Percentiles rank a stretch among this genome's conserved stretches.
Evolutionary conservation across 2,888 invertebrate genomes (phyloP).

Genomic region (Coleophora flavipennella): DNA sequence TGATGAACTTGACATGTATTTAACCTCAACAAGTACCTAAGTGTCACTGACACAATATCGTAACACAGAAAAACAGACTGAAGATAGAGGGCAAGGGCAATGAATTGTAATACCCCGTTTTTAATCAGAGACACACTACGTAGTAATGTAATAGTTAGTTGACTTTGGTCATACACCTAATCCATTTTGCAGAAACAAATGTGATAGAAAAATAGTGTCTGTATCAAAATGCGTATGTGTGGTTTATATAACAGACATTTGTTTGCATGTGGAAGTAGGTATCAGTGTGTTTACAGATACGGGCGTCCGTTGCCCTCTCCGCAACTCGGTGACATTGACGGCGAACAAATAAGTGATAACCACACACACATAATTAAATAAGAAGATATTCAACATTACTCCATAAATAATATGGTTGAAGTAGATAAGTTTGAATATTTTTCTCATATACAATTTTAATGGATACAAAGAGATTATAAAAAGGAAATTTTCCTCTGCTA

Average conservation of each 20-base stretch:
- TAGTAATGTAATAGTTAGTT: too few species aligned
- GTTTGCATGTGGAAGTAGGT: slow-evolving; percentile 27
- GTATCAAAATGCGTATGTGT: slow-evolving; percentile 20
- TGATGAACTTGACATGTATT: slow-evolving; percentile 8
- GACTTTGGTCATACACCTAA: too few species aligned
- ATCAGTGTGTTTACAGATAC: slow-evolving; percentile 50
- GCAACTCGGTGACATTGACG: slow-evolving; percentile 70
- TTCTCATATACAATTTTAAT: too few species aligned
- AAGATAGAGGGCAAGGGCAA: slow-evolving; percentile 47
- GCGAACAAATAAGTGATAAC: slow-evolving; percentile 66
- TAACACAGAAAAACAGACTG: neutral
- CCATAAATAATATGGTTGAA: too few species aligned
- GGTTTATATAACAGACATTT: slow-evolving; percentile 25
- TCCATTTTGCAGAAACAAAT: slow-evolving; percentile 34
- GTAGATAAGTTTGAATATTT: too few species aligned
- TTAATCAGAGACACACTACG: slow-evolving; percentile 35
- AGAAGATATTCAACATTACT: slow-evolving; percentile 28
- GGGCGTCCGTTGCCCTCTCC: slow-evolving; percentile 65
- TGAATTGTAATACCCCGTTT: slow-evolving; percentile 49
- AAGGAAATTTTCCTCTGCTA: too few species aligned
- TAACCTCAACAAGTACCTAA: too few species aligned
- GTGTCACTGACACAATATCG: neutral
- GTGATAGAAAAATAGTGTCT: slow-evolving; percentile 30
- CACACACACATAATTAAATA: slow-evolving; percentile 40
- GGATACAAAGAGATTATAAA: too few species aligned